Conservation (phyloP, 2,113 vertebrate species). For the Entomyzon cyanotis region DNA sequence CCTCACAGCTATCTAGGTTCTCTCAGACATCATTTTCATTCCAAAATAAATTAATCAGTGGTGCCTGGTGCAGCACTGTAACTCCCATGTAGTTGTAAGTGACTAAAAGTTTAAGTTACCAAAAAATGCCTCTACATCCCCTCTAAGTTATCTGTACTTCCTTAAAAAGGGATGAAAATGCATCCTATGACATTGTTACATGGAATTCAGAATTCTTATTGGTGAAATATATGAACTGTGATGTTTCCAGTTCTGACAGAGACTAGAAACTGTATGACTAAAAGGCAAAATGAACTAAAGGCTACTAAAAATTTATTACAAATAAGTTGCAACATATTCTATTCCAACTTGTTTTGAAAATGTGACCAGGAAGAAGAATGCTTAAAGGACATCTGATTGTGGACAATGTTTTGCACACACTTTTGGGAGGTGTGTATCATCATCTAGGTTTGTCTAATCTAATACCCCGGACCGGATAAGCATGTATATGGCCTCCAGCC, state of each 20-base stretch:
- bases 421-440: neutral
- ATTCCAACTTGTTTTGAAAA: neutral
- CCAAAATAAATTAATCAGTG: neutral
- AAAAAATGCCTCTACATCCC: neutral
- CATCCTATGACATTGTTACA: neutral
- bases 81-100: neutral
- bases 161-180: neutral
- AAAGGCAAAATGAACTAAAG: neutral
- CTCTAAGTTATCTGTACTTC: neutral
- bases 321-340: neutral
- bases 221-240: neutral
- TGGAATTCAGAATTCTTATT: neutral
- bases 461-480: neutral
- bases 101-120: neutral
- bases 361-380: neutral
- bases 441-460: neutral
- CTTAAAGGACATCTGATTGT: neutral
- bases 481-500: neutral
- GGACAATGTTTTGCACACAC: neutral
- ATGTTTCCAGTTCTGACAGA: neutral
- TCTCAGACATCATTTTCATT: neutral
- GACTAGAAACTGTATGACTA: neutral
- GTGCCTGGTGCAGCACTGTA: neutral
- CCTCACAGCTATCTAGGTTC: neutral
- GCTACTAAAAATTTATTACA: neutral